Conservation (phyloP, 1,140 invertebrate species). For the Portunus trituberculatus region DNA sequence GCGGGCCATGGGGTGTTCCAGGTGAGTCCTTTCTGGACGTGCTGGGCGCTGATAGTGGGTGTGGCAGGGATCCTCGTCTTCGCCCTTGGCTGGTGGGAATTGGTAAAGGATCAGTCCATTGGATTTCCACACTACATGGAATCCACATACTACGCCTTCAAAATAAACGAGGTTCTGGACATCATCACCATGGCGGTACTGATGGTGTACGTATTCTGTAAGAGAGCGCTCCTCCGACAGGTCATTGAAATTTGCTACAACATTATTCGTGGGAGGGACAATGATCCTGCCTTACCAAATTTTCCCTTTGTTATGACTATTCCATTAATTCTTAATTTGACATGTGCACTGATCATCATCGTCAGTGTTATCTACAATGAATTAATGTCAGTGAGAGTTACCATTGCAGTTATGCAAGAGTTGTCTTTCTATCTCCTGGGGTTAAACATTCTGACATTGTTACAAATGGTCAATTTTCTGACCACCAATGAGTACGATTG, state of each 20-base stretch:
- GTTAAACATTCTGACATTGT: not conserved
- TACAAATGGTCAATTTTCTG: not conserved
- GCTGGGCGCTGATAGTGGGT: not conserved
- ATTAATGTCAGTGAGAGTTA: not conserved
- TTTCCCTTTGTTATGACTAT: not conserved
- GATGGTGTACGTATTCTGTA: not conserved
- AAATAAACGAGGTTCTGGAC: conserved; percentile 18
- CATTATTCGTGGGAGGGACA: not conserved
- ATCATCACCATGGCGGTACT: not conserved
- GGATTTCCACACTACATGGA: not conserved
- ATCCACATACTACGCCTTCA: not conserved
- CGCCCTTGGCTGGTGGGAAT: not conserved
- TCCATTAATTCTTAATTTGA: not conserved
- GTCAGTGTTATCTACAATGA: not conserved
- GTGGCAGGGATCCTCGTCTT: not conserved
- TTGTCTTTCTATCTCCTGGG: not conserved
- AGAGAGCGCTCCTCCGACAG: not conserved
- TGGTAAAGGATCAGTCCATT: not conserved
- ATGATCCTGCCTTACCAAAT: not conserved
- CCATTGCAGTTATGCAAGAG: not conserved
- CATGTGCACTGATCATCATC: not conserved
- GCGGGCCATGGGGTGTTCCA: not conserved
- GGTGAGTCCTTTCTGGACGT: conserved; percentile 1
- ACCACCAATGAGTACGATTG: not conserved
- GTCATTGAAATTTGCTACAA: not conserved